Conservation (phyloP, 2,113 vertebrate genomes). For the Corythoichthys haematopterus region DNA sequence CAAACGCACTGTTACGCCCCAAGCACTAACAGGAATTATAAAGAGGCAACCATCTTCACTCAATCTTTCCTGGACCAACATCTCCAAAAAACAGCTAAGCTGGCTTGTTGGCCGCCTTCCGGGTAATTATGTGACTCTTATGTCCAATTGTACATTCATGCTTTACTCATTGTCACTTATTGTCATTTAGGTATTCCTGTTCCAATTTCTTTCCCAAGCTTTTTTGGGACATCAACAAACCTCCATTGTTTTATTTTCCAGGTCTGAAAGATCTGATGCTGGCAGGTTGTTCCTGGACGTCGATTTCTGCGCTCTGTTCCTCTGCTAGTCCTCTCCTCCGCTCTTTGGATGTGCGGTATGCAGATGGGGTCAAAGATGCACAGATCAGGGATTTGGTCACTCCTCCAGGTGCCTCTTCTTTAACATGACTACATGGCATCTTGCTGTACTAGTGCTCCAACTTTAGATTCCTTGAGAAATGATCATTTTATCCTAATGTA, state of each 20-base stretch:
- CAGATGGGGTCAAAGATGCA: slow-evolving; percentile 89
- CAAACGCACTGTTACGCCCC: slow-evolving; percentile 88
- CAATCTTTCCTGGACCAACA: slow-evolving; percentile 95
- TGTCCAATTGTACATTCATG: not conserved
- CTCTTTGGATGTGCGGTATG: slow-evolving; percentile 93
- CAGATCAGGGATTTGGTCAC: slow-evolving; percentile 92
- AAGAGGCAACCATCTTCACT: slow-evolving; percentile 91
- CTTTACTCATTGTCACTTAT: not conserved
- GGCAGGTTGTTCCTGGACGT: slow-evolving; percentile 90
- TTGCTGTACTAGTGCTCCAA: not conserved
- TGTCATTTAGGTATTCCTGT: no score
- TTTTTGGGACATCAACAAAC: not conserved
- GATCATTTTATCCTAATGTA: no score
- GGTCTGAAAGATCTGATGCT: slow-evolving; percentile 92
- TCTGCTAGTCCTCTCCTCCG: slow-evolving; percentile 93
- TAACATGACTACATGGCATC: not conserved
- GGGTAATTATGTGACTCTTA: slow-evolving; percentile 59
- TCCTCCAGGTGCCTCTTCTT: slow-evolving; percentile 72
- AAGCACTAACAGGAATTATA: slow-evolving; percentile 93
- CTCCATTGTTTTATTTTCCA: not conserved
- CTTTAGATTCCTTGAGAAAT: no score
- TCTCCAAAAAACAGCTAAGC: slow-evolving; percentile 95
- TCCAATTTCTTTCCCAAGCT: no score
- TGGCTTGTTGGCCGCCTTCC: slow-evolving; percentile 94
- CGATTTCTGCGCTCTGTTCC: slow-evolving; percentile 91